Percentiles rank a stretch among this genome's conserved stretches.
Conservation (phyloP, 2,888 invertebrate genomes). For the Drosophila cyrtoloma region DNA sequence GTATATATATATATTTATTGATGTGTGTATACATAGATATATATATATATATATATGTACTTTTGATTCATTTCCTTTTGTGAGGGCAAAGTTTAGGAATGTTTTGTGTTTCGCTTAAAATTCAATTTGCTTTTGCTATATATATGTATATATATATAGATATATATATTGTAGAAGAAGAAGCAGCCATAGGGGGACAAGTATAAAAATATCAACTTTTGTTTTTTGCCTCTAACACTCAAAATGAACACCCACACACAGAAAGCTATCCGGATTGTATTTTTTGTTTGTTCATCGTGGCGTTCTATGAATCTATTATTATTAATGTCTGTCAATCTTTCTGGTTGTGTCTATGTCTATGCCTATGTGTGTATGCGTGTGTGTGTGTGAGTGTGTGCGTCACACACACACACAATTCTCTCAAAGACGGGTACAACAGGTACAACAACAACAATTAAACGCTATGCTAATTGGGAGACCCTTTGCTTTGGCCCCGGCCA, state of each 20-base stretch:
- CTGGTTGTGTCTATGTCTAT: constrained; percentile 16
- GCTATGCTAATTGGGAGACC: constrained; percentile 76
- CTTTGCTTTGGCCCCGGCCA: constrained; percentile 17
- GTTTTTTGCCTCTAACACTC: constrained; percentile 48
- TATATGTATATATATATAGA: constrained; percentile 17
- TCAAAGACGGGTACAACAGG: constrained; percentile 84
- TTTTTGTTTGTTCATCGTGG: constrained; percentile 15
- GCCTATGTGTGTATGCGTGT: constrained; percentile 7
- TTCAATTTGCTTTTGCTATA: constrained; percentile 46
- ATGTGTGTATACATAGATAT: too few species aligned
- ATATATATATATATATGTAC: constrained; percentile 37
- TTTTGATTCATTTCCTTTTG: constrained; percentile 71
- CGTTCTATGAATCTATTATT: constrained; percentile 34
- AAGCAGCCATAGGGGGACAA: constrained; percentile 66
- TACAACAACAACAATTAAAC: constrained; percentile 84
- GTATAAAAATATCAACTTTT: constrained; percentile 75
- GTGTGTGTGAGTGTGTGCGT: constrained; percentile 3
- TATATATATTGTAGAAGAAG: constrained; percentile 42
- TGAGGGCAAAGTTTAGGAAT: constrained; percentile 66
- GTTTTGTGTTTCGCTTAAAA: constrained; percentile 47
- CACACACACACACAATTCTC: constrained; percentile 28
- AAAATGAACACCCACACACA: constrained; percentile 44
- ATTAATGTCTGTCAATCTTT: constrained; percentile 46
- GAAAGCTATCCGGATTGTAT: constrained; percentile 39
- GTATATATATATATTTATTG: constrained; percentile 24